These are phyloP conservation scores for Azorinus chamasolen DNA, from an alignment of 2,888 invertebrate species.

Conservation along the genomic window DNA sequence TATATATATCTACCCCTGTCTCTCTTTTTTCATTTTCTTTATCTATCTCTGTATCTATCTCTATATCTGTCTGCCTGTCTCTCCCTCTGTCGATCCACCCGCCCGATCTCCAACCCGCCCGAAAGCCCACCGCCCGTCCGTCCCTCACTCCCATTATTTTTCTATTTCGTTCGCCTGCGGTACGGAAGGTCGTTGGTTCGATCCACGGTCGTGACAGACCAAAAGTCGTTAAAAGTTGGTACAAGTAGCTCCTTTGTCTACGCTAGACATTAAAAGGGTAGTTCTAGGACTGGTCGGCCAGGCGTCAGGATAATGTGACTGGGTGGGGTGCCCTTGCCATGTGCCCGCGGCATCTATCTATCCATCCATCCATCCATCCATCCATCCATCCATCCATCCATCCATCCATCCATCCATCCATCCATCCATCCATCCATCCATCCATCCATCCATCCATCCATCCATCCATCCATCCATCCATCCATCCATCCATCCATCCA, in stretches of 20 bases:
- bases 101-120: background rate
- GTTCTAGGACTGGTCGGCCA: too few relatives aligned
- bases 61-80: background rate
- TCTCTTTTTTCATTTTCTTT: background rate
- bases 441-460: conserved; percentile 3
- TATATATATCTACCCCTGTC: background rate
- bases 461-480: conserved; percentile 1
- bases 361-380: conserved; percentile 12
- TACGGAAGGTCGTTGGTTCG: background rate
- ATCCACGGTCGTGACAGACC: too few relatives aligned
- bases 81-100: background rate
- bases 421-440: conserved; percentile 8
- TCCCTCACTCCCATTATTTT: background rate
- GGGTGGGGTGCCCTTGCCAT: too few relatives aligned
- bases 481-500: too few relatives aligned
- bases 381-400: conserved; percentile 8
- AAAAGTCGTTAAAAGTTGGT: too few relatives aligned
- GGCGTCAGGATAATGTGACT: too few relatives aligned
- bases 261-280: too few relatives aligned
- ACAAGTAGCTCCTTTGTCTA: too few relatives aligned
- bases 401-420: conserved; percentile 6
- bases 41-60: background rate
- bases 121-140: background rate
- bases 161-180: background rate
- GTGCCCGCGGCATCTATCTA: too few relatives aligned